These are phyloP conservation scores for Dryocosmus kuriphilus DNA, from an alignment of 2,888 invertebrate species.

Conservation along the genomic window DNA sequence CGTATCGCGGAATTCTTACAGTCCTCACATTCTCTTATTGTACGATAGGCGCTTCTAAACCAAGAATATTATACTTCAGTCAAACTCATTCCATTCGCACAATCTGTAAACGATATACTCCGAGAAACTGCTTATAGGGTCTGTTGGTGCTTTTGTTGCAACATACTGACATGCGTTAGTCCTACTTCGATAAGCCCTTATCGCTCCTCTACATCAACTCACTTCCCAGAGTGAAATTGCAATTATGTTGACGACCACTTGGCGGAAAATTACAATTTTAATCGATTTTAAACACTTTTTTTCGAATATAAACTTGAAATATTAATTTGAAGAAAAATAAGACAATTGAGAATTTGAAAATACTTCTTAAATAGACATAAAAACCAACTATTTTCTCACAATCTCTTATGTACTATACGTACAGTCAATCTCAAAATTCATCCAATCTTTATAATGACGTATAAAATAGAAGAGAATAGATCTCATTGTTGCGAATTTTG, in stretches of 20 bases:
- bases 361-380: too few relatives aligned
- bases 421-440: too few relatives aligned
- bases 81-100: not conserved
- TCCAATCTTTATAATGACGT: too few relatives aligned
- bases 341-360: too few relatives aligned
- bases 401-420: too few relatives aligned
- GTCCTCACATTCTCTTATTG: not conserved
- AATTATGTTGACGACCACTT: not conserved
- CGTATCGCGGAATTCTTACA: constrained; percentile 17
- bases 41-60: not conserved
- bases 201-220: constrained; percentile 17
- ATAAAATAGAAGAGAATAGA: too few relatives aligned
- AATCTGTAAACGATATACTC: not conserved
- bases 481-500: too few relatives aligned
- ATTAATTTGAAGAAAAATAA: too few relatives aligned
- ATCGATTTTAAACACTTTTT: not conserved
- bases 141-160: not conserved
- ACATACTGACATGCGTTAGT: not conserved
- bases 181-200: constrained; percentile 38
- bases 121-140: constrained; percentile 15
- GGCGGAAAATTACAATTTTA: constrained; percentile 24
- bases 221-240: constrained; percentile 18
- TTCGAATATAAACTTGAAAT: too few relatives aligned
- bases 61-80: not conserved
- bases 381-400: too few relatives aligned